Percentiles rank a stretch among this genome's conserved stretches.
These are phyloP conservation scores for Oreochromis tanganicae DNA, from an alignment of 2,113 vertebrate species.

Conservation along the genomic window DNA sequence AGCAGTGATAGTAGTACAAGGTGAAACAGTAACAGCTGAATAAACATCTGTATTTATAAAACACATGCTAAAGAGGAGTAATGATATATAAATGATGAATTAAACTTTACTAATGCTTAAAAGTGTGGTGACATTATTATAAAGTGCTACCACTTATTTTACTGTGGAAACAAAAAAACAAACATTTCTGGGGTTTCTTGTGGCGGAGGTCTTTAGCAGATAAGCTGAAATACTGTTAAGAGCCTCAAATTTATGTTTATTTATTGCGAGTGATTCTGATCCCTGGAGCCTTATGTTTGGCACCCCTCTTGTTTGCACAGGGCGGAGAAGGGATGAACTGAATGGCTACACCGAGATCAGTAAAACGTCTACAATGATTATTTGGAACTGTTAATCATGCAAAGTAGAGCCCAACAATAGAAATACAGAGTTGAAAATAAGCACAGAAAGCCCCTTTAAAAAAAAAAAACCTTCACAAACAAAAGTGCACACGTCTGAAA, in stretches of 20 bases:
- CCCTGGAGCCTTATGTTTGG: not conserved
- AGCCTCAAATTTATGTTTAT: not conserved
- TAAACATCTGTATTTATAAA: not conserved
- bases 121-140: not conserved
- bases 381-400: not conserved
- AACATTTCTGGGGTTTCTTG: not conserved
- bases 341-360: not conserved
- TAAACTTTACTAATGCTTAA: not conserved
- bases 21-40: not conserved
- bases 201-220: not conserved
- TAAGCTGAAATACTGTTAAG: not conserved
- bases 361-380: not conserved
- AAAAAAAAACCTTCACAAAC: not conserved
- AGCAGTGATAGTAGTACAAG: not conserved
- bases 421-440: not conserved
- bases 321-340: not conserved
- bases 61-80: not conserved
- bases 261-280: not conserved
- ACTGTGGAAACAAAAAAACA: rapidly evolving
- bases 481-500: not conserved
- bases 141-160: not conserved
- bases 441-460: not conserved
- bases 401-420: not conserved
- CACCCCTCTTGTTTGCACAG: not conserved
- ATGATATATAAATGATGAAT: not conserved